Evolutionary conservation across 1,140 invertebrate species (phyloP).

Genomic region (Drosophila rhopaloa): DNA sequence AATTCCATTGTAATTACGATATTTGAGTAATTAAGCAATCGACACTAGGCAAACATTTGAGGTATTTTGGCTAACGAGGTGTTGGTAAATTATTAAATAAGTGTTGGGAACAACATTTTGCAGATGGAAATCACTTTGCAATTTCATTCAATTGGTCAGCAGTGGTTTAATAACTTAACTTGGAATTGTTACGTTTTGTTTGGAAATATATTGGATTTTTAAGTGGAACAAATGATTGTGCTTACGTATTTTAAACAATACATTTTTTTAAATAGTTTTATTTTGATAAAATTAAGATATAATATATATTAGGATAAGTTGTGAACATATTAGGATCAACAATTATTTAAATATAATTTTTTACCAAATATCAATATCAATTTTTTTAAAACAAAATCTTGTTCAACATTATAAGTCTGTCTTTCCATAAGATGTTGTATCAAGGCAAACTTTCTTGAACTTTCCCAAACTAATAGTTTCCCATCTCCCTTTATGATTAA

Average conservation of each 20-base stretch:
- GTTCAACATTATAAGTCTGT: too few relatives aligned
- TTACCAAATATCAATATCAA: too few relatives aligned
- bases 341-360: too few relatives aligned
- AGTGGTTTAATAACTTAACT: constrained; percentile 8
- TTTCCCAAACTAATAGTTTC: neutral
- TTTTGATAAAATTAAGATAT: too few relatives aligned
- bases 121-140: constrained; percentile 6
- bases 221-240: neutral
- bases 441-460: neutral
- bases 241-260: neutral
- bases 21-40: constrained; percentile 42
- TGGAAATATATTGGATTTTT: neutral
- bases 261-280: too few relatives aligned
- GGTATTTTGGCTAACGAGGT: constrained; percentile 20
- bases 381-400: too few relatives aligned
- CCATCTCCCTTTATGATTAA: neutral
- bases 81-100: constrained; percentile 43
- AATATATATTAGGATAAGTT: too few relatives aligned
- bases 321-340: too few relatives aligned
- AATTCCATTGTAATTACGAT: constrained; percentile 55
- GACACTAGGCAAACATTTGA: constrained; percentile 12
- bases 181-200: neutral
- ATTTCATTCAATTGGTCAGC: constrained; percentile 15
- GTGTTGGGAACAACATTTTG: constrained; percentile 15
- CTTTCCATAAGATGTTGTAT: too few relatives aligned